Evolutionary conservation across 2,888 invertebrate species (phyloP).

Genomic region (Zygothrica quintamaculata): DNA sequence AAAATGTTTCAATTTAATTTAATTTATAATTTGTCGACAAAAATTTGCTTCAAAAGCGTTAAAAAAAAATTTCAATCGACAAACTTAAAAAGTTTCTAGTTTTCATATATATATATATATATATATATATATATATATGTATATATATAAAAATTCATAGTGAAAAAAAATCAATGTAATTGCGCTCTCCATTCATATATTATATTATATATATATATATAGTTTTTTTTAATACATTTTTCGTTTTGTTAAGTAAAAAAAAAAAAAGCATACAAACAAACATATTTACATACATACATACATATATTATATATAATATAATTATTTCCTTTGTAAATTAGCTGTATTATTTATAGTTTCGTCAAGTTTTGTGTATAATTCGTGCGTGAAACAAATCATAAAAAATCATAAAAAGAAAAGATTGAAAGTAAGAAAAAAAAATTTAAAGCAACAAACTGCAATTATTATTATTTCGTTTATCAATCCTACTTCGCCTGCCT

Average conservation of each 20-base stretch:
- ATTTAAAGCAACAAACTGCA: too few species aligned
- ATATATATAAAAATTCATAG: conserved; percentile 15
- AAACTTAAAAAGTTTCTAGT: conserved; percentile 16
- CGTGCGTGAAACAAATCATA: conserved; percentile 60
- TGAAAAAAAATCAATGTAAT: conserved; percentile 60
- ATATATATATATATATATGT: conserved; percentile 19
- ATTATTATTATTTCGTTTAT: conserved; percentile 22
- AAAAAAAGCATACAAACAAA: conserved; percentile 2
- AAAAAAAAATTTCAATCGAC: conserved; percentile 8
- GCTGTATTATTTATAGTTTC: conserved; percentile 56
- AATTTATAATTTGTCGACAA: conserved; percentile 19
- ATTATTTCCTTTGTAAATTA: conserved; percentile 53
- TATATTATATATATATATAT: conserved; percentile 7
- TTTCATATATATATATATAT: too few species aligned
- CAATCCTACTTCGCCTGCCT: too few species aligned
- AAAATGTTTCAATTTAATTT: conserved; percentile 60
- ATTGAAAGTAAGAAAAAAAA: too few species aligned
- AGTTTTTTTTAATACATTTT: conserved; percentile 6
- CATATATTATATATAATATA: conserved; percentile 18
- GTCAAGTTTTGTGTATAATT: conserved; percentile 72
- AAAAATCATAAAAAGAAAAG: conserved; percentile 3
- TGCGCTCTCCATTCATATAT: too few species aligned
- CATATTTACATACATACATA: conserved; percentile 2
- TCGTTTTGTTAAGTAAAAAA: conserved; percentile 18
- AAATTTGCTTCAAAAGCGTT: background rate